Conservation (phyloP, 1,140 invertebrate species). For the Zaprionus ornatus region DNA sequence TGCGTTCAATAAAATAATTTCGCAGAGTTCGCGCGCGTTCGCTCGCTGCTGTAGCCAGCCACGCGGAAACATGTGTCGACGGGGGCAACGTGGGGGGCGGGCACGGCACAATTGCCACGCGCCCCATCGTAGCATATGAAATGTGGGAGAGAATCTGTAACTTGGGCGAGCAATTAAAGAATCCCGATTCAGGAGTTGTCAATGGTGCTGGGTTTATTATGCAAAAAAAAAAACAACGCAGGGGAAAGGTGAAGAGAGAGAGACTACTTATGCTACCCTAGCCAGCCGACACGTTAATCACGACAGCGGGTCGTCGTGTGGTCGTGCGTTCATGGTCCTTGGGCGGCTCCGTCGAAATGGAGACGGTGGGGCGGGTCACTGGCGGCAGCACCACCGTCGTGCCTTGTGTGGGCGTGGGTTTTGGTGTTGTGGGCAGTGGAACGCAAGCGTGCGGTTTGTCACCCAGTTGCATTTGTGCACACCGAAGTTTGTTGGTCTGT, state of each 20-base stretch:
- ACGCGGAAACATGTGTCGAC: conserved; percentile 50
- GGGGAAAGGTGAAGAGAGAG: neutral
- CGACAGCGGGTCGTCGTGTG: neutral
- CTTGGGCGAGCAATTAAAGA: conserved; percentile 21
- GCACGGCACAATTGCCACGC: neutral
- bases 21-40: conserved; percentile 30
- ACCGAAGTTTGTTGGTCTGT: conserved; percentile 48
- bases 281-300: neutral
- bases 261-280: neutral
- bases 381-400: neutral
- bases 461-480: conserved; percentile 48
- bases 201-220: conserved; percentile 15
- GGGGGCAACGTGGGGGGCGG: neutral
- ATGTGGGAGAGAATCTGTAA: neutral
- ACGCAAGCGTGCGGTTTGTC: conserved; percentile 54
- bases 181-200: conserved; percentile 8
- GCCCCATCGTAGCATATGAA: neutral
- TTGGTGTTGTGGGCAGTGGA: neutral
- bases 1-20: conserved; percentile 83
- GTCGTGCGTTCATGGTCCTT: conserved; percentile 13
- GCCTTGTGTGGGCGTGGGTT: neutral
- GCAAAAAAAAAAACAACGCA: neutral
- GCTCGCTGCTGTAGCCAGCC: conserved; percentile 31
- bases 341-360: neutral
- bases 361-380: neutral